These are phyloP conservation scores for Cantharis rufa DNA, from an alignment of 2,888 invertebrate genomes.

Conservation along the genomic window DNA sequence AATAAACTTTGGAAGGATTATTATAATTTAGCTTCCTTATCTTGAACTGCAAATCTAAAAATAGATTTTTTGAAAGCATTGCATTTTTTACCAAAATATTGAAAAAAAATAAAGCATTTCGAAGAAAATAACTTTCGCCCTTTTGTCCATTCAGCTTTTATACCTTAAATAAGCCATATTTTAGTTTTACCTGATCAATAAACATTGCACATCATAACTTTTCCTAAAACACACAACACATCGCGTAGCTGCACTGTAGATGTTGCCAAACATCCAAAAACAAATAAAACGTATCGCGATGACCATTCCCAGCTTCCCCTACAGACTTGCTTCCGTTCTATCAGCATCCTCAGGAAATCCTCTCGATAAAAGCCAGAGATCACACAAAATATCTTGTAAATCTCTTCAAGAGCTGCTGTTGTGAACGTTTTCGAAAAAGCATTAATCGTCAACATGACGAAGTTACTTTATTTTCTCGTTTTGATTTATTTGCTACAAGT, in stretches of 20 bases:
- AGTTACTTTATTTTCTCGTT: background rate
- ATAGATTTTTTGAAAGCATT: too few species aligned
- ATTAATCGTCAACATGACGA: background rate
- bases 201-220: background rate
- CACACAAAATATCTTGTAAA: conserved; percentile 2
- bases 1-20: too few species aligned
- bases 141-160: too few species aligned
- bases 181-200: too few species aligned
- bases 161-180: background rate
- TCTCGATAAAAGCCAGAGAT: conserved; percentile 11
- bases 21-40: too few species aligned
- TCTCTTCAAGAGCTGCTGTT: background rate
- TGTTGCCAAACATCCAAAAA: background rate
- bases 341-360: conserved; percentile 30
- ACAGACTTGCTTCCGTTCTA: conserved; percentile 26
- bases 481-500: background rate
- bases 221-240: background rate
- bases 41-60: too few species aligned
- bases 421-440: background rate
- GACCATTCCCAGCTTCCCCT: background rate
- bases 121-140: too few species aligned
- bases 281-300: background rate
- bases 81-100: too few species aligned
- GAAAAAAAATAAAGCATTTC: too few species aligned
- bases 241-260: background rate